A percentile compares a stretch with the other conserved stretches of the same genome.
Conservation (phyloP, 2,888 invertebrate species). For the Subacronicta megacephala region DNA sequence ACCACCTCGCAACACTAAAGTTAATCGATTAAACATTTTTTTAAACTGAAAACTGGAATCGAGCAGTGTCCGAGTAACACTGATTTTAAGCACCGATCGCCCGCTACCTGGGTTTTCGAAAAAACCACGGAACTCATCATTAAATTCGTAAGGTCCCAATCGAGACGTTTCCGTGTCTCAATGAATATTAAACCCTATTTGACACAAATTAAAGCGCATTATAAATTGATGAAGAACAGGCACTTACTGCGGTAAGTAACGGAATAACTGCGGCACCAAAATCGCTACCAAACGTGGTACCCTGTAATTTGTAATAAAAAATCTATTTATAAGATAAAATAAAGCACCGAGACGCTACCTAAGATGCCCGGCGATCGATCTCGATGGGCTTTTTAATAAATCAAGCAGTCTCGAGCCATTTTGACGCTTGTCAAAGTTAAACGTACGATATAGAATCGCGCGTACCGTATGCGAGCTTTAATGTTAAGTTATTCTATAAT, state of each 20-base stretch:
- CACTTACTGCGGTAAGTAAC: conserved; percentile 73
- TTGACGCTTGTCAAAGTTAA: conserved; percentile 83
- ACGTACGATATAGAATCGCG: conserved; percentile 81
- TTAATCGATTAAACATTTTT: conserved; percentile 63
- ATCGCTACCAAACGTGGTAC: conserved; percentile 88
- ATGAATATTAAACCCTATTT: conserved; percentile 79
- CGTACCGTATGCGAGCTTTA: conserved; percentile 62
- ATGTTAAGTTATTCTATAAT: conserved; percentile 87
- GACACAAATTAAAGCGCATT: conserved; percentile 75
- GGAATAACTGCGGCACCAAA: conserved; percentile 75
- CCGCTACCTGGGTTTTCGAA: conserved; percentile 75
- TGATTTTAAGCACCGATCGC: conserved; percentile 58
- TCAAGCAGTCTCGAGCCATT: conserved; percentile 76
- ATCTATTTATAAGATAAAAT: conserved; percentile 89
- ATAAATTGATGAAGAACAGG: conserved; percentile 65
- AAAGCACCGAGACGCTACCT: conserved; percentile 87
- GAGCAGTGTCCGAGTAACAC: conserved; percentile 54
- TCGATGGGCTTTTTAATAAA: conserved; percentile 82
- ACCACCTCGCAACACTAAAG: conserved; percentile 54
- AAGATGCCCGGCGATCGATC: conserved; percentile 86
- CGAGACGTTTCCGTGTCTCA: conserved; percentile 49
- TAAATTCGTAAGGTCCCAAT: conserved; percentile 69
- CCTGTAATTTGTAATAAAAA: conserved; percentile 89
- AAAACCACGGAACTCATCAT: conserved; percentile 78
- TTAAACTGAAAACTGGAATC: conserved; percentile 53